Conservation (phyloP, 2,113 vertebrate species). For the Corydoras sp. region DNA sequence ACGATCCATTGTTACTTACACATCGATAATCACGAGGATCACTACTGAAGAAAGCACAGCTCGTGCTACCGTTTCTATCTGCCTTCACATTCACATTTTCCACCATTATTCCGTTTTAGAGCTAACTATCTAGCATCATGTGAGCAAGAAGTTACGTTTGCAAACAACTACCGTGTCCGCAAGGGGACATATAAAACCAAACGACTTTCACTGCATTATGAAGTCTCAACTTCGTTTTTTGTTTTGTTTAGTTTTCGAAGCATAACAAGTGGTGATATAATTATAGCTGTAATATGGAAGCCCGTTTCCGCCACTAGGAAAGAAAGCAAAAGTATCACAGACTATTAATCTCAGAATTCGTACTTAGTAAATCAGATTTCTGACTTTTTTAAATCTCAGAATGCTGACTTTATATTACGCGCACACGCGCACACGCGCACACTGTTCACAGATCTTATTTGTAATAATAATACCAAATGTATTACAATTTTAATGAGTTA, state of each 20-base stretch:
- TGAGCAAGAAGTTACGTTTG: slow-evolving; percentile 20
- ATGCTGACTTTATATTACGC: no score
- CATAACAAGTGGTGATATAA: not conserved
- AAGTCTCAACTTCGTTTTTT: not conserved
- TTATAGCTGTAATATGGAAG: no score
- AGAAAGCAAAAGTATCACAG: no score
- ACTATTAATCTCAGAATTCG: no score
- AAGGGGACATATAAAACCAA: slow-evolving; percentile 50
- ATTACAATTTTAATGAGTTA: no score
- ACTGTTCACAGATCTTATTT: no score
- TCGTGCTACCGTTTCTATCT: slow-evolving; percentile 48
- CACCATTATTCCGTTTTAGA: slow-evolving; percentile 38
- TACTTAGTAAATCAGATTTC: no score
- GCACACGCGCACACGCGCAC: no score
- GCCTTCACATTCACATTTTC: slow-evolving; percentile 12
- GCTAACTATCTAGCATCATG: slow-evolving; percentile 31
- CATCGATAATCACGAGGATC: slow-evolving; percentile 62
- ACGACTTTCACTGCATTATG: slow-evolving; percentile 12
- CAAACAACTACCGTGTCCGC: slow-evolving; percentile 47
- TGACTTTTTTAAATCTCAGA: no score
- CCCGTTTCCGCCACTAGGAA: no score
- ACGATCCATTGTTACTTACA: slow-evolving; percentile 56
- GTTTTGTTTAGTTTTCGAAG: not conserved
- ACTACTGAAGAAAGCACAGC: slow-evolving; percentile 58
- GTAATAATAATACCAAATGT: no score